Evolutionary conservation across 2,797 vertebrate species (phyloP).

Genomic region (Bryconaethiops microstoma): DNA sequence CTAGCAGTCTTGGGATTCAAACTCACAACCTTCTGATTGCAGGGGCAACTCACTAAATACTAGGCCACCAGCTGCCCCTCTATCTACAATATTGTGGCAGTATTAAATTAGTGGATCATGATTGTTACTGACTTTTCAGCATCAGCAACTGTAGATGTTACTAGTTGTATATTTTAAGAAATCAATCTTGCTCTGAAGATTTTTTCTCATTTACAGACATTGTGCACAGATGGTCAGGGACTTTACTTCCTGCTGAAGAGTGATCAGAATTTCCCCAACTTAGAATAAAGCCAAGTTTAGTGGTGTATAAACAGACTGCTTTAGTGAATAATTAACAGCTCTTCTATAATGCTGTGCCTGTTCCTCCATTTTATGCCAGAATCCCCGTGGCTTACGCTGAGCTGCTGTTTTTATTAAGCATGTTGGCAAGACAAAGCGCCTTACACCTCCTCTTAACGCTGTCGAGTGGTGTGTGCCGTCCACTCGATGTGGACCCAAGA

Average conservation of each 20-base stretch:
- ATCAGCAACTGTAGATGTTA: not conserved
- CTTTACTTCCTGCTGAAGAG: slow-evolving; percentile 31
- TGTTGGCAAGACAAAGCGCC: not conserved
- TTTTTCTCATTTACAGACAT: not conserved
- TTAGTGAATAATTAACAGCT: slow-evolving; percentile 41
- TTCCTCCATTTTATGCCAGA: slow-evolving; percentile 16
- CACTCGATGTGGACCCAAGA: not conserved
- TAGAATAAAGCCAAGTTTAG: slow-evolving; percentile 1
- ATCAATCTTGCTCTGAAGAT: not conserved
- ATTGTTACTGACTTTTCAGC: not conserved
- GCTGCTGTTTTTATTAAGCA: slow-evolving; percentile 11
- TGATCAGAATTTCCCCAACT: not conserved
- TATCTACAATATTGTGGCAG: not conserved
- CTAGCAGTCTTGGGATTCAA: too few species aligned
- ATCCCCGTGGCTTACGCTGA: slow-evolving; percentile 9
- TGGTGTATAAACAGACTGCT: slow-evolving; percentile 13
- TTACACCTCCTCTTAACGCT: not conserved
- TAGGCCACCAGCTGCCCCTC: too few species aligned
- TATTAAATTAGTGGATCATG: not conserved
- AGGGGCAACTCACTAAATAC: too few species aligned
- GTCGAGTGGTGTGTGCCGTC: not conserved
- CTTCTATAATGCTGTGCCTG: not conserved
- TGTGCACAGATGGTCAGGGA: not conserved
- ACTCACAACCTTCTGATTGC: too few species aligned
- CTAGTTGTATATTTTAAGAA: not conserved